A percentile compares a stretch with the other conserved stretches of the same genome.
phyloP scores from a whole-genome alignment of 2,113 vertebrate genomes.

The Antigone vipio region DNA sequence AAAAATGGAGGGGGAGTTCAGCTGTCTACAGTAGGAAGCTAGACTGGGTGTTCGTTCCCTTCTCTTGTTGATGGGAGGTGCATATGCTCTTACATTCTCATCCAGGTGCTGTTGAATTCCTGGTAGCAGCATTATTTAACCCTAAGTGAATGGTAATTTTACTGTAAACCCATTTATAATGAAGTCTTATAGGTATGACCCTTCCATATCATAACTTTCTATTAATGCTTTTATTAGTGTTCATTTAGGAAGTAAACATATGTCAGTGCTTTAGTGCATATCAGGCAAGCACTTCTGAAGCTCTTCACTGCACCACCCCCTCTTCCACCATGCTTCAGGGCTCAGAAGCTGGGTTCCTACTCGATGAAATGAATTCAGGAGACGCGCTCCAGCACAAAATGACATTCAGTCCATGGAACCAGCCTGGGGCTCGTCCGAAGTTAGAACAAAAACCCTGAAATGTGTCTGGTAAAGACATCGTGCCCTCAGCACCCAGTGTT shows the following conservation, averaged over 20 bases:
- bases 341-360: background rate
- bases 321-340: background rate
- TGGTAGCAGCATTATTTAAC: background rate
- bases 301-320: background rate
- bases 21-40: background rate
- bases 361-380: background rate
- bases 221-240: background rate
- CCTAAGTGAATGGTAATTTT: background rate
- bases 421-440: background rate
- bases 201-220: background rate
- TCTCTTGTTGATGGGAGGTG: background rate
- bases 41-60: background rate
- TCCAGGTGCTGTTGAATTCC: background rate
- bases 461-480: background rate
- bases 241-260: background rate
- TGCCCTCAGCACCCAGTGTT: background rate
- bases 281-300: background rate
- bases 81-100: background rate
- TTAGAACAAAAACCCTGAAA: background rate
- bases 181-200: background rate
- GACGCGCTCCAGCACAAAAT: fast-evolving
- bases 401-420: background rate
- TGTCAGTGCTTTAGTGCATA: background rate
- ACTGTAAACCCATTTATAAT: background rate
- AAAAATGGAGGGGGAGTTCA: background rate